These are phyloP conservation scores for Araneus ventricosus DNA, from an alignment of 1,140 invertebrate species.

Conservation along the genomic window DNA sequence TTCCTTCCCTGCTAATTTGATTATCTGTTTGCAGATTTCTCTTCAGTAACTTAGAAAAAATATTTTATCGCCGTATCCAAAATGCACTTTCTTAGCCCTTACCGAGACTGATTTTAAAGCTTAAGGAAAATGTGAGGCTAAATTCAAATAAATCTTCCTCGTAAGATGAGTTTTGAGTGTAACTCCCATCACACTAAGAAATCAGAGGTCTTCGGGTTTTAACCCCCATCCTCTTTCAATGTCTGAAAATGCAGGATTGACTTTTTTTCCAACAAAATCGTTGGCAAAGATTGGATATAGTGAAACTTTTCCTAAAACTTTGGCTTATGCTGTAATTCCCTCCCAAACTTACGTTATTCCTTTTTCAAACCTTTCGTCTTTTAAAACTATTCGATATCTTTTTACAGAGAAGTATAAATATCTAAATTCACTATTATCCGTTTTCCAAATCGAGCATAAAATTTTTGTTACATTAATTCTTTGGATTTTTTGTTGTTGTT, in stretches of 20 bases:
- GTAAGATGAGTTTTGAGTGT: slow-evolving; percentile 54
- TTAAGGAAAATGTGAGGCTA: slow-evolving; percentile 33
- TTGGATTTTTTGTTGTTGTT: no score
- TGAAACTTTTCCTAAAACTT: background rate
- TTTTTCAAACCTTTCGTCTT: background rate
- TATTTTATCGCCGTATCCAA: background rate
- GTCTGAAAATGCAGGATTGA: background rate
- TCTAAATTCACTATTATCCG: no score
- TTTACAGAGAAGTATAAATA: no score
- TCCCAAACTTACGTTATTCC: no score
- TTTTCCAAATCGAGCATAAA: no score
- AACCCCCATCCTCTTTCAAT: background rate
- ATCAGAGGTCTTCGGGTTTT: slow-evolving; percentile 3
- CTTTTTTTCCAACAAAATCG: background rate
- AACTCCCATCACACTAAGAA: slow-evolving; percentile 47
- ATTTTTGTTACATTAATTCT: no score
- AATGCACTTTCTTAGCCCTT: background rate
- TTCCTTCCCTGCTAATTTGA: no score
- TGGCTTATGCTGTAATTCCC: background rate
- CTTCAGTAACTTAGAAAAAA: no score
- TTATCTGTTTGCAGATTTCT: no score
- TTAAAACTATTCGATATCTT: no score
- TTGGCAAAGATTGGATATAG: slow-evolving; percentile 26
- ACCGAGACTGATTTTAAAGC: slow-evolving; percentile 33
- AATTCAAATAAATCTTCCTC: slow-evolving; percentile 56